These are phyloP conservation scores for Aplidium turbinatum DNA, from an alignment of 23 tunicate species.

Conservation along the genomic window DNA sequence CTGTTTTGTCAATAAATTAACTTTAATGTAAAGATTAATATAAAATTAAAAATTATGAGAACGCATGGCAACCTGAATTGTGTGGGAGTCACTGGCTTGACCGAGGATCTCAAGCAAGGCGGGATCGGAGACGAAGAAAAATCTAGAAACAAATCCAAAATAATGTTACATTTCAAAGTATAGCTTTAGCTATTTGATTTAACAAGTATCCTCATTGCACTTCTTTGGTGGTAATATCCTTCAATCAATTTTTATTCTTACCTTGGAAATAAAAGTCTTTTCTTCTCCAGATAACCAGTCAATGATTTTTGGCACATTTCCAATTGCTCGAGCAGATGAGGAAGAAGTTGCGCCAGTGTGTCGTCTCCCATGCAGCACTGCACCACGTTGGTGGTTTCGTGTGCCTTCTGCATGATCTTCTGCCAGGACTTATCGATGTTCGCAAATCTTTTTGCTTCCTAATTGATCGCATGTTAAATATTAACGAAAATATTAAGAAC, in stretches of 20 bases:
- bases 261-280: conserved; percentile 97
- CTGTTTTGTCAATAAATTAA: too few species aligned
- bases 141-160: conserved; percentile 41
- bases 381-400: conserved; percentile 99
- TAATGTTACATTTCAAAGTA: background rate
- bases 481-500: too few species aligned
- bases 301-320: conserved; percentile 98
- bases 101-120: conserved; percentile 98
- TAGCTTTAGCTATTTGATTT: background rate
- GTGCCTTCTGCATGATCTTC: conserved; percentile 99
- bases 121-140: conserved; percentile 99
- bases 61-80: conserved; percentile 96
- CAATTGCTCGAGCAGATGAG: conserved; percentile 96
- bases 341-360: conserved; percentile 95
- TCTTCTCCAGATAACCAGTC: conserved; percentile 98
- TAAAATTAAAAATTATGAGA: too few species aligned
- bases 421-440: conserved; percentile 99
- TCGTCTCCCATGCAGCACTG: conserved; percentile 99
- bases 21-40: too few species aligned
- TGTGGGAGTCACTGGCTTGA: conserved; percentile 99
- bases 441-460: conserved; percentile 98
- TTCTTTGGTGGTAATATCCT: background rate
- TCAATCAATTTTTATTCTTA: background rate
- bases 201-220: background rate
- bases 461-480: too few species aligned